phyloP scores from a whole-genome alignment of 2,888 invertebrate species.

The Cremastinae sp. region DNA sequence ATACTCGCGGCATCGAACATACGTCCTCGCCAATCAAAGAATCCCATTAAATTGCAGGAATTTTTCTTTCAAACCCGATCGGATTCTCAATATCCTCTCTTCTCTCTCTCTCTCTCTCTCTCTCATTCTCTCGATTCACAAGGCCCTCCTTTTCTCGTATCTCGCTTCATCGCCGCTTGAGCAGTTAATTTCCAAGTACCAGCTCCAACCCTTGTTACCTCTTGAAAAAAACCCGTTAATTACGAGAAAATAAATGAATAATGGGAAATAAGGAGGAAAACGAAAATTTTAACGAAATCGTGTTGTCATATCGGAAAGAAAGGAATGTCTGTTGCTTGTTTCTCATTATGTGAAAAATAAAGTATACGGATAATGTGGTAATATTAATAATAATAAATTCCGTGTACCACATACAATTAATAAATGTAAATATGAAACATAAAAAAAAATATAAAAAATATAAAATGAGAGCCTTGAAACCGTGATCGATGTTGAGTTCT shows the following conservation, averaged over 20 bases:
- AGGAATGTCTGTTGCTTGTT: too few relatives aligned
- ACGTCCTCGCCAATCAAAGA: slow-evolving; percentile 78
- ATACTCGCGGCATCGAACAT: slow-evolving; percentile 70
- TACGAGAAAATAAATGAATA: slow-evolving; percentile 1
- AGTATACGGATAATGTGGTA: too few relatives aligned
- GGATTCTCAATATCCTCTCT: slow-evolving; percentile 65
- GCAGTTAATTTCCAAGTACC: slow-evolving; percentile 55
- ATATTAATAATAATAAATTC: too few relatives aligned
- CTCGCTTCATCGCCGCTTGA: slow-evolving; percentile 44
- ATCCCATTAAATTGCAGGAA: slow-evolving; percentile 78
- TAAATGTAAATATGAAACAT: background rate
- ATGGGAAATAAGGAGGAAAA: background rate
- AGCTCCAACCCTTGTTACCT: slow-evolving; percentile 23
- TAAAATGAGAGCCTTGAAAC: too few relatives aligned
- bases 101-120: slow-evolving; percentile 30
- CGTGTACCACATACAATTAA: too few relatives aligned
- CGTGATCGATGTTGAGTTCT: background rate
- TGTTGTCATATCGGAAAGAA: too few relatives aligned
- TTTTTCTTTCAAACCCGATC: slow-evolving; percentile 76
- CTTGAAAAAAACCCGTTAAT: background rate
- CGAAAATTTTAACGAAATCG: too few relatives aligned
- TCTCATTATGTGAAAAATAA: too few relatives aligned
- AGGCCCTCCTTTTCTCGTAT: slow-evolving; percentile 37
- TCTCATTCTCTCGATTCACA: slow-evolving; percentile 5
- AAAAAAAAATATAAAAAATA: too few relatives aligned